A percentile compares a stretch with the other conserved stretches of the same genome.
These are phyloP conservation scores for Pholis gunnellus DNA, from an alignment of 2,113 vertebrate species.

Conservation along the genomic window DNA sequence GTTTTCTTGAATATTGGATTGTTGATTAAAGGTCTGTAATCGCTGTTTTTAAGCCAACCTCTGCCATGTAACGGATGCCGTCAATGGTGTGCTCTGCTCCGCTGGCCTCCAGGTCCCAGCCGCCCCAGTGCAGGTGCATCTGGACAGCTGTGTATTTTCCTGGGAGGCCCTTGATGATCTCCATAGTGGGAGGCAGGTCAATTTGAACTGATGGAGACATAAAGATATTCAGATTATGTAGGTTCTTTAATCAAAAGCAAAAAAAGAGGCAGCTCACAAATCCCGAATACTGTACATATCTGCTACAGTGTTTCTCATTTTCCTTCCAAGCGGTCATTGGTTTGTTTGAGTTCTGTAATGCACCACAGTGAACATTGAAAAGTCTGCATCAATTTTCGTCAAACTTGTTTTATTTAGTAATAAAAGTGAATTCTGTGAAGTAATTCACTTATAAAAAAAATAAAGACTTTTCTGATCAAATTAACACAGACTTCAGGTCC, in stretches of 20 bases:
- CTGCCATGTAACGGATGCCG: slow-evolving; percentile 87
- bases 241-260: background rate
- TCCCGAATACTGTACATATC: slow-evolving; percentile 10
- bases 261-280: background rate
- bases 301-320: background rate
- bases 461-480: background rate
- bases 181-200: slow-evolving; percentile 86
- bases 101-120: slow-evolving; percentile 85
- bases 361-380: background rate
- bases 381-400: too few species aligned
- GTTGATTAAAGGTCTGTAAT: background rate
- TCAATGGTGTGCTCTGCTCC: slow-evolving; percentile 94
- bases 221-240: background rate
- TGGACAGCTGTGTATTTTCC: slow-evolving; percentile 85
- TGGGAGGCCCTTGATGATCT: slow-evolving; percentile 82
- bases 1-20: background rate
- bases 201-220: slow-evolving; percentile 87
- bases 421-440: background rate
- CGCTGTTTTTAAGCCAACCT: slow-evolving; percentile 82
- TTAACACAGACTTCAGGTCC: background rate
- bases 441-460: too few species aligned
- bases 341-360: background rate
- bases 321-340: background rate
- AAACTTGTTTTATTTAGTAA: background rate
- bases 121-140: slow-evolving; percentile 96